These are phyloP conservation scores for Ptycholaimellus sp. DNA, from an alignment of 2,888 invertebrate genomes.

Conservation along the genomic window DNA sequence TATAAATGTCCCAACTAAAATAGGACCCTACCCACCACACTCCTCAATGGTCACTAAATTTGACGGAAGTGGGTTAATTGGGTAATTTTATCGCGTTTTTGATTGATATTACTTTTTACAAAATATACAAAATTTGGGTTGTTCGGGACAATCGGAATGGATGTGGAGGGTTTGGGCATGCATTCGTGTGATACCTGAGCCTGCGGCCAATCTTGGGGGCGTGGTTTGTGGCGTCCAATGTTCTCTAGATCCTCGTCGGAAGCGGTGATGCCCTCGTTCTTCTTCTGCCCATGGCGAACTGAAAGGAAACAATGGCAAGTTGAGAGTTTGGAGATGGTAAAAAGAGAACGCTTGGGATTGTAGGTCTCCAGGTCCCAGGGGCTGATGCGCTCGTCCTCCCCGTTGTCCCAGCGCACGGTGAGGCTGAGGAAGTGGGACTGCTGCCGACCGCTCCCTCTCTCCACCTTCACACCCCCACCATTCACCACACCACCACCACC, in stretches of 20 bases:
- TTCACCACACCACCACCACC: not conserved
- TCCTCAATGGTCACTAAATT: too few species aligned
- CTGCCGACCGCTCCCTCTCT: not conserved
- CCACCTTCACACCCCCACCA: not conserved
- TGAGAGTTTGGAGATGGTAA: too few species aligned
- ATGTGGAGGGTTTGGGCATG: too few species aligned
- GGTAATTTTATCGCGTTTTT: too few species aligned
- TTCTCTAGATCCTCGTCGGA: not conserved
- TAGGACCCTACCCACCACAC: too few species aligned
- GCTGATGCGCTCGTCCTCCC: slow-evolving; percentile 58
- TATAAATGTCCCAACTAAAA: too few species aligned
- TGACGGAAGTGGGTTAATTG: too few species aligned
- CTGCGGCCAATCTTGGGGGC: slow-evolving; percentile 4
- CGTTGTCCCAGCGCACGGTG: slow-evolving; percentile 54
- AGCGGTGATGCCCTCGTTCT: not conserved
- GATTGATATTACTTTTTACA: too few species aligned
- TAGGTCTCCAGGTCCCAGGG: slow-evolving; percentile 72
- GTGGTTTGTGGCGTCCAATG: not conserved
- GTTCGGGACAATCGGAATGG: too few species aligned
- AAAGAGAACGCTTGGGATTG: too few species aligned
- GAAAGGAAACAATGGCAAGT: not conserved
- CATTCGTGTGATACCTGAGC: not conserved
- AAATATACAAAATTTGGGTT: too few species aligned
- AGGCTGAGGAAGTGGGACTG: slow-evolving; percentile 9
- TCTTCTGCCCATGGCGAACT: not conserved